Percentiles rank a stretch among this genome's conserved stretches.
Conservation (phyloP, 2,797 vertebrate genomes). For the Galago senegalensis region DNA sequence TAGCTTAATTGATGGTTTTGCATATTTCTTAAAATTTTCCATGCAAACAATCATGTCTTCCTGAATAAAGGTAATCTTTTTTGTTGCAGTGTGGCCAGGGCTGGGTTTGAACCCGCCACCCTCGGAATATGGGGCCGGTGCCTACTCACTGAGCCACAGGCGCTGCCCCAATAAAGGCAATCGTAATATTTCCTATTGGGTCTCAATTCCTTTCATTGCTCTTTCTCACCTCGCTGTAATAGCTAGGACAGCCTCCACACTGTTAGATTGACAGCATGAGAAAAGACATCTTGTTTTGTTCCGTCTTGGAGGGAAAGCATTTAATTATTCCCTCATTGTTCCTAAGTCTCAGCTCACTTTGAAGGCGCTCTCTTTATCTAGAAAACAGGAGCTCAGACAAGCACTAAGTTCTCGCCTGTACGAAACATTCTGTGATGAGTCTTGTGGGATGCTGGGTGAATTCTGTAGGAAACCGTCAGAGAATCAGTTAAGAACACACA, state of each 20-base stretch:
- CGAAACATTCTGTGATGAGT: fast-evolving
- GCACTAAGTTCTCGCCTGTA: fast-evolving
- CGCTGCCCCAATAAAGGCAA: background rate
- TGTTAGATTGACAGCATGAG: no score
- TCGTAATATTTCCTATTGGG: background rate
- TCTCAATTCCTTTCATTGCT: background rate
- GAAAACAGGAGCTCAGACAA: background rate
- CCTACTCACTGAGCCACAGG: no score
- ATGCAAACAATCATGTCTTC: background rate
- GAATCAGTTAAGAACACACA: fast-evolving
- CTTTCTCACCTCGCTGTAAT: background rate
- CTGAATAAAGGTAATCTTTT: background rate
- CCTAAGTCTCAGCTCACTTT: background rate
- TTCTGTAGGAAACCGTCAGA: fast-evolving
- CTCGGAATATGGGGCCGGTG: no score
- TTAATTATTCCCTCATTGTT: background rate
- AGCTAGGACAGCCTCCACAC: no score
- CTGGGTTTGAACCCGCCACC: no score
- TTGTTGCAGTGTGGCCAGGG: no score
- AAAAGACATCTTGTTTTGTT: background rate
- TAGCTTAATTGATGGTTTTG: background rate
- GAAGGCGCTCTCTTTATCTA: background rate
- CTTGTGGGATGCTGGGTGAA: background rate
- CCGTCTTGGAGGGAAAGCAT: background rate
- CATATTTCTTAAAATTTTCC: background rate